A percentile compares a stretch with the other conserved stretches of the same genome.
Conservation (phyloP, 1,140 invertebrate species). For the Polypedilum pembai region DNA sequence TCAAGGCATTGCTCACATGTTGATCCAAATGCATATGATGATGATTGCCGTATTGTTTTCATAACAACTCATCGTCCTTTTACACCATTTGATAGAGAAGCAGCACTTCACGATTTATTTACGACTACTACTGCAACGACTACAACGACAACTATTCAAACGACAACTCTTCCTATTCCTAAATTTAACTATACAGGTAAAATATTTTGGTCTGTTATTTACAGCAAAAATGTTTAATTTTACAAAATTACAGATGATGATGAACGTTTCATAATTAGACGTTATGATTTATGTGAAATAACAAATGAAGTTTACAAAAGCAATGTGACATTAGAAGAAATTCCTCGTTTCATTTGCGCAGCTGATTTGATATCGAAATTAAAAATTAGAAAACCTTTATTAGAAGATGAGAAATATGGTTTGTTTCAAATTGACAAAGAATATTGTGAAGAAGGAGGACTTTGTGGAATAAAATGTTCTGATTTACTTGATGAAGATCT, state of each 20-base stretch:
- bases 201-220: neutral
- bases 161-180: neutral
- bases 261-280: neutral
- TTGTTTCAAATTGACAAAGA: neutral
- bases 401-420: neutral
- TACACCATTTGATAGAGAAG: neutral
- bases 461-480: neutral
- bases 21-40: neutral
- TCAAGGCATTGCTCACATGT: constrained; percentile 41
- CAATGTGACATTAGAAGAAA: neutral
- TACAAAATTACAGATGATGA: neutral
- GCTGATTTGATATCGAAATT: neutral
- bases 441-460: neutral
- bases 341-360: neutral
- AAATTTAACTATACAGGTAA: neutral
- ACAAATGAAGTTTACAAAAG: neutral
- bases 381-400: neutral
- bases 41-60: neutral
- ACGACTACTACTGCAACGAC: neutral
- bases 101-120: neutral
- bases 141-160: neutral
- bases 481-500: neutral
- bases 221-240: neutral
- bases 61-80: neutral
- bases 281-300: neutral